A percentile compares a stretch with the other conserved stretches of the same genome.
Evolutionary conservation across 2,797 vertebrate species (phyloP).

Genomic region (Coreius guichenoti): DNA sequence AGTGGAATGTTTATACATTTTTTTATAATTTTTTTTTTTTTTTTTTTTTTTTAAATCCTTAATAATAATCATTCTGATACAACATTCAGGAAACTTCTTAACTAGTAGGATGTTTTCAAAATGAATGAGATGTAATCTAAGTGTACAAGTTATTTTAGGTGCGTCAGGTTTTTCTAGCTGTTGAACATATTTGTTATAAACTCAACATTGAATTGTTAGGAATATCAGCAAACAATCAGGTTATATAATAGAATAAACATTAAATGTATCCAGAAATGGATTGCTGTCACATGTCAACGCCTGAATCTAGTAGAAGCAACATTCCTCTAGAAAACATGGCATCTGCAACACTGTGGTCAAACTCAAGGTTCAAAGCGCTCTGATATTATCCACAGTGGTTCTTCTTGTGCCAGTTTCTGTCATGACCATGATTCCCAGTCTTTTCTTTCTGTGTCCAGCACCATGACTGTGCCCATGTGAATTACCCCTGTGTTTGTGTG

Average conservation of each 20-base stretch:
- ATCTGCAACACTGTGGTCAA: background rate
- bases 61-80: background rate
- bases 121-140: background rate
- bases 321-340: background rate
- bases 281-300: background rate
- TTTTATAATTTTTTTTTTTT: too few species aligned
- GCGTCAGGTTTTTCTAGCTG: background rate
- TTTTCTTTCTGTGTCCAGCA: conserved; percentile 21
- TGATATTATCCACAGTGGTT: background rate
- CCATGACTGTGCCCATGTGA: conserved; percentile 35
- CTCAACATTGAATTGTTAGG: background rate
- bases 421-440: conserved; percentile 31
- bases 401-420: background rate
- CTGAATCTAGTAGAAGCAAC: conserved; percentile 7
- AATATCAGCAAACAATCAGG: background rate
- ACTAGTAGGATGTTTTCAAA: background rate
- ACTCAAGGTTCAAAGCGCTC: background rate
- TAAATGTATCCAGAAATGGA: background rate
- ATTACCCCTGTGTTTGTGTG: background rate
- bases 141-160: background rate
- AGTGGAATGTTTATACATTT: too few species aligned
- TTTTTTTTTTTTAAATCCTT: background rate
- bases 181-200: background rate
- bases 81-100: background rate
- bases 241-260: background rate